Evolutionary conservation across 2,113 vertebrate genomes (phyloP).

Genomic region (Butorides virescens): DNA sequence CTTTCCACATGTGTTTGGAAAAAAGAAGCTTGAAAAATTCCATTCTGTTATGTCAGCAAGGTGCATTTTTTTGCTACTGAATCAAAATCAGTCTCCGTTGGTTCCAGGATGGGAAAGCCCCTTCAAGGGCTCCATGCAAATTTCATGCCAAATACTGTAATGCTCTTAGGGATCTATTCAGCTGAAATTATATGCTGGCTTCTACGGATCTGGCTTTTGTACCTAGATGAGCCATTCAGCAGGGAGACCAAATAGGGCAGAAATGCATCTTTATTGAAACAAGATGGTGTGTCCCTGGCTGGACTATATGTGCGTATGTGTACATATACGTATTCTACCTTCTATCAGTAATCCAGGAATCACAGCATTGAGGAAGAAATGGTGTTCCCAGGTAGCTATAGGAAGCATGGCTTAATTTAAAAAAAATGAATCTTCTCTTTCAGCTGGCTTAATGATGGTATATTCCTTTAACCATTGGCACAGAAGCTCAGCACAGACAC

Average conservation of each 20-base stretch:
- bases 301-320: not conserved
- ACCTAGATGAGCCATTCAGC: conserved; percentile 34
- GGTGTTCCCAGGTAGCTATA: not conserved
- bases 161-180: conserved; percentile 31
- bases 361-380: not conserved
- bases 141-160: conserved; percentile 25
- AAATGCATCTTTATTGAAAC: conserved; percentile 16
- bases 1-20: not conserved
- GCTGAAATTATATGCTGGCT: conserved; percentile 37
- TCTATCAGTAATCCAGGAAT: not conserved
- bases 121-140: conserved; percentile 5
- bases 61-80: not conserved
- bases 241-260: not conserved
- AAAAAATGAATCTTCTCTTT: not conserved
- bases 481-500: conserved; percentile 40
- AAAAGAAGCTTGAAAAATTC: not conserved
- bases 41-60: not conserved
- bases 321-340: not conserved
- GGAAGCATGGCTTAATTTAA: not conserved
- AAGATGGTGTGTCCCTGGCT: not conserved
- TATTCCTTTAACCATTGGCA: conserved; percentile 70
- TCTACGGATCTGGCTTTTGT: conserved; percentile 22
- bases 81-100: not conserved
- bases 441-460: not conserved
- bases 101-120: not conserved